phyloP scores from a whole-genome alignment of 2,113 vertebrate species.

The Eurystomus gularis region DNA sequence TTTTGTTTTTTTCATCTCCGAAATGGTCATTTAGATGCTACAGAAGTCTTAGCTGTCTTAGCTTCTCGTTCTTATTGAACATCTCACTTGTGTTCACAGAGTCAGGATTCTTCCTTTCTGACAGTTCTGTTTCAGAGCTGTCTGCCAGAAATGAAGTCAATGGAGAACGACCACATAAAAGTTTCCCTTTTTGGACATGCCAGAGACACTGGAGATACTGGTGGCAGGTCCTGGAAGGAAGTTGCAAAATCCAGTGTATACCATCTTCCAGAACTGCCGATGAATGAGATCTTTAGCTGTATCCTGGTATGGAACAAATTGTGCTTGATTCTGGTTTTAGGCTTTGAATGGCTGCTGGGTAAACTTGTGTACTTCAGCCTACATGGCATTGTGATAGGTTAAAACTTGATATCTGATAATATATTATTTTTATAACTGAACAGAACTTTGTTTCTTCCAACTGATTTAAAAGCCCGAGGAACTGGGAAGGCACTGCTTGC shows the following conservation, averaged over 20 bases:
- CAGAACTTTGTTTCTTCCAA: neutral
- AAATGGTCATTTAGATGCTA: neutral
- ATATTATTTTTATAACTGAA: neutral
- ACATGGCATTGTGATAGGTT: neutral
- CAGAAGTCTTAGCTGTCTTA: neutral
- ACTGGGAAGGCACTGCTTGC: neutral
- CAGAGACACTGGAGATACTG: neutral
- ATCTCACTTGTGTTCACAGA: neutral
- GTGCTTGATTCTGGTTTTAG: neutral
- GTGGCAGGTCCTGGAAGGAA: neutral
- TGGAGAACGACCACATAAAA: neutral
- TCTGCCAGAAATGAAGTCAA: neutral
- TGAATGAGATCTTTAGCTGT: neutral
- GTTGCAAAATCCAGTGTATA: neutral
- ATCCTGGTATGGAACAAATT: neutral
- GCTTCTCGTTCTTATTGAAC: neutral
- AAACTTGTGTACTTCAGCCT: neutral
- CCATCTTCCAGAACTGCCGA: neutral
- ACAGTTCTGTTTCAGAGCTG: neutral
- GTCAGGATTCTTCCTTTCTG: neutral
- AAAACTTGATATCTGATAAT: neutral
- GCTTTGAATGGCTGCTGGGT: neutral
- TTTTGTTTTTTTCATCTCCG: neutral
- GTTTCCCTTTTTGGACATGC: neutral
- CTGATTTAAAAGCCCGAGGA: neutral